Percentiles rank a stretch among this genome's conserved stretches.
phyloP scores from a whole-genome alignment of 2,797 vertebrate genomes.

The Acanthurus tractus region DNA sequence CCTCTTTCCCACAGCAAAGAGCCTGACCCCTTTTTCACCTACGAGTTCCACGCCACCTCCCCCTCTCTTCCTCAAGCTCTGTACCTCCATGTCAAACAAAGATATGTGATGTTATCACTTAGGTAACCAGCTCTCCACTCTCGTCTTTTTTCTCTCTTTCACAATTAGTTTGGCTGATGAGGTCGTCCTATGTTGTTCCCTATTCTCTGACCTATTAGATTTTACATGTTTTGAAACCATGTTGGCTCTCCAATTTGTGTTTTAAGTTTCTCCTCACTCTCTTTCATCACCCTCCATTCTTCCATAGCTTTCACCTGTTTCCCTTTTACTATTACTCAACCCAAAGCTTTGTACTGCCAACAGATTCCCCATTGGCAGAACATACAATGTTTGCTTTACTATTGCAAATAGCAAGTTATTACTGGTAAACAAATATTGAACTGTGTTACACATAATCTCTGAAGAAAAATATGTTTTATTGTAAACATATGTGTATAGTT shows the following conservation, averaged over 20 bases:
- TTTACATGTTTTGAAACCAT: conserved; percentile 12
- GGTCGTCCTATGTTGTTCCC: conserved; percentile 24
- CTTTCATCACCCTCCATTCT: not conserved
- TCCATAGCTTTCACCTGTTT: no score
- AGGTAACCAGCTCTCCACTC: conserved; percentile 7
- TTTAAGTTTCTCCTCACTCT: not conserved
- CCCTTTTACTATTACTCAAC: not conserved
- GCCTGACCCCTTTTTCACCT: conserved; percentile 27
- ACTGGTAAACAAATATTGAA: not conserved
- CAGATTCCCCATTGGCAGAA: not conserved
- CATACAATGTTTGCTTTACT: not conserved
- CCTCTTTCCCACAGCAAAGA: conserved; percentile 39
- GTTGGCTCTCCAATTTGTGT: conserved; percentile 5
- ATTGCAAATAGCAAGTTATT: not conserved
- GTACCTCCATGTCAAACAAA: conserved; percentile 34
- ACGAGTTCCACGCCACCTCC: conserved; percentile 15
- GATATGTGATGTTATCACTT: conserved; percentile 56
- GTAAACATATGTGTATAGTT: not conserved
- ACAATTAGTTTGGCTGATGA: conserved; percentile 7
- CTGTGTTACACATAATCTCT: not conserved
- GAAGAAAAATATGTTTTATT: not conserved
- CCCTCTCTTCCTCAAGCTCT: conserved; percentile 8
- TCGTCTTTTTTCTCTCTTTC: not conserved
- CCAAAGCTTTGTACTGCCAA: not conserved
- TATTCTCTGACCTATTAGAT: conserved; percentile 9